These are phyloP conservation scores for Chelidonichthys spinosus DNA, from an alignment of 2,797 vertebrate species.

Conservation along the genomic window DNA sequence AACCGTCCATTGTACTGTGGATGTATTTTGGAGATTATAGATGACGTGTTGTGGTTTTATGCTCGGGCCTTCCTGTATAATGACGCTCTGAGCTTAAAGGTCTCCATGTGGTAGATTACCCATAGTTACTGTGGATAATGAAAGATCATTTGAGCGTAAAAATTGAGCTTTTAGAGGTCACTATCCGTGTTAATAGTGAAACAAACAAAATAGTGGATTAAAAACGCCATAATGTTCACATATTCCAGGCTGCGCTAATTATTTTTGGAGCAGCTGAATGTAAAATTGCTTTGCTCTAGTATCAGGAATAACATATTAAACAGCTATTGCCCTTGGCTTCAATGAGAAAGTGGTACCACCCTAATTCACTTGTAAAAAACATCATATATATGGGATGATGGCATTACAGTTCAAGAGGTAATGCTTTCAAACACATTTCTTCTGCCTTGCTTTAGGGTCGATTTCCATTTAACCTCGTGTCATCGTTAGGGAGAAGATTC, in stretches of 20 bases:
- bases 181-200: slow-evolving; percentile 13
- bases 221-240: background rate
- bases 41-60: slow-evolving; percentile 56
- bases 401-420: background rate
- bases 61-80: slow-evolving; percentile 50
- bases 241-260: slow-evolving; percentile 20
- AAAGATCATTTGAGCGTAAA: slow-evolving; percentile 27
- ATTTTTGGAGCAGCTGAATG: slow-evolving; percentile 37
- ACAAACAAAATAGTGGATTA: slow-evolving; percentile 20
- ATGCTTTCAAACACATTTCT: slow-evolving; percentile 12
- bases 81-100: slow-evolving; percentile 32
- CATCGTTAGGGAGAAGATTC: slow-evolving; percentile 57
- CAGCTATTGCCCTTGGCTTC: slow-evolving; percentile 11
- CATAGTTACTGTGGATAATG: slow-evolving; percentile 35
- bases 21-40: slow-evolving; percentile 69
- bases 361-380: slow-evolving; percentile 13
- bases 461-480: slow-evolving; percentile 40
- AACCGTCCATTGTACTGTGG: slow-evolving; percentile 69
- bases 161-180: slow-evolving; percentile 31
- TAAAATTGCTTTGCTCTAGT: slow-evolving; percentile 26
- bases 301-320: slow-evolving; percentile 29
- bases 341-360: slow-evolving; percentile 6
- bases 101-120: slow-evolving; percentile 50
- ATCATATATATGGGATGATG: slow-evolving; percentile 14
- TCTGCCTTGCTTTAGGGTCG: slow-evolving; percentile 20